These are phyloP conservation scores for Popillia japonica DNA, from an alignment of 1,140 invertebrate species.

Conservation along the genomic window DNA sequence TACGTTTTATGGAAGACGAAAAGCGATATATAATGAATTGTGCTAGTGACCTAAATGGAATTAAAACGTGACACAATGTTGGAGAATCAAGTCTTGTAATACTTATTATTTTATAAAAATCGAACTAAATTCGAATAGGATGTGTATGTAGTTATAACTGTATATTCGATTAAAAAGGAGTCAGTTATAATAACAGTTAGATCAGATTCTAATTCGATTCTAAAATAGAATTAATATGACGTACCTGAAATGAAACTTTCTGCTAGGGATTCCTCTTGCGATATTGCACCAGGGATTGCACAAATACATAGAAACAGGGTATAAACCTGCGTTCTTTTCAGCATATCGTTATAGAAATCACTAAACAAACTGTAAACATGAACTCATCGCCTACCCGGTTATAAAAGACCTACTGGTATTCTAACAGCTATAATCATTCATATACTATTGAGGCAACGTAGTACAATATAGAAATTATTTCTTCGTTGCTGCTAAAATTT, in stretches of 20 bases:
- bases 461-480: conserved; percentile 43
- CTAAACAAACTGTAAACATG: conserved; percentile 36
- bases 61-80: background rate
- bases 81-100: too few relatives aligned
- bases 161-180: too few relatives aligned
- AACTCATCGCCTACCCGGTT: conserved; percentile 36
- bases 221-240: too few relatives aligned
- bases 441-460: conserved; percentile 37
- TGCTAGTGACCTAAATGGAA: background rate
- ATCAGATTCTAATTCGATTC: too few relatives aligned
- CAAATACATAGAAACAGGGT: conserved; percentile 35
- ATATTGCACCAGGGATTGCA: conserved; percentile 48
- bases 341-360: conserved; percentile 42
- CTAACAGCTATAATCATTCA: conserved; percentile 42
- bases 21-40: background rate
- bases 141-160: too few relatives aligned
- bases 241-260: conserved; percentile 80
- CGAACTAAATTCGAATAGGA: too few relatives aligned
- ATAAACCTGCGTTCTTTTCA: conserved; percentile 35
- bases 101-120: too few relatives aligned
- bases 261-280: conserved; percentile 78
- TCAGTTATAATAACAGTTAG: too few relatives aligned
- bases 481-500: conserved; percentile 41
- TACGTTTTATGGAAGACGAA: too few relatives aligned
- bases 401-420: conserved; percentile 37